These are phyloP conservation scores for Corythaeola cristata DNA, from an alignment of 2,113 vertebrate species.

Conservation along the genomic window DNA sequence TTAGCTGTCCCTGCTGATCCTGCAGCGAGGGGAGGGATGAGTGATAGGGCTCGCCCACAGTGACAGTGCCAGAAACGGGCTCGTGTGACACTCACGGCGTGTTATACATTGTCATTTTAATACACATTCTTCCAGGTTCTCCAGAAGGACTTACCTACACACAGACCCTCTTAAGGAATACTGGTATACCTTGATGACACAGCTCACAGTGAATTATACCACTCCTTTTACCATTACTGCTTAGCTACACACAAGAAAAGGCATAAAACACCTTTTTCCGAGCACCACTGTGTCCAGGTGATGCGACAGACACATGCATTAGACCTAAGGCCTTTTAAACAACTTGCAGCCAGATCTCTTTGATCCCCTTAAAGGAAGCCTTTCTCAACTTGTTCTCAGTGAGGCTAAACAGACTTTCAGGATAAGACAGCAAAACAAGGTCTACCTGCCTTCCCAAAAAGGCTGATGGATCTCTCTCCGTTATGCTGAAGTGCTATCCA, in stretches of 20 bases:
- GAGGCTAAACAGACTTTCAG: not conserved
- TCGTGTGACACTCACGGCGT: not conserved
- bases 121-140: not conserved
- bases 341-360: not conserved
- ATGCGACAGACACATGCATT: not conserved
- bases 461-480: not conserved
- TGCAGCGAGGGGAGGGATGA: not conserved
- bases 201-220: not conserved
- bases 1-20: constrained; percentile 58
- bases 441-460: not conserved
- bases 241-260: not conserved
- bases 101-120: not conserved
- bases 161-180: not conserved
- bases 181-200: not conserved
- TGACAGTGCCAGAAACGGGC: not conserved
- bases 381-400: not conserved
- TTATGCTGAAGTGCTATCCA: not conserved
- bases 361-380: not conserved
- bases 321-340: not conserved
- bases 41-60: not conserved
- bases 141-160: not conserved
- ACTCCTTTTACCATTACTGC: not conserved
- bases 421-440: not conserved
- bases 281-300: not conserved
- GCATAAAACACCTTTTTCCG: not conserved